These are phyloP conservation scores for Drosophila falleni DNA, from an alignment of 2,888 invertebrate genomes.

Conservation along the genomic window DNA sequence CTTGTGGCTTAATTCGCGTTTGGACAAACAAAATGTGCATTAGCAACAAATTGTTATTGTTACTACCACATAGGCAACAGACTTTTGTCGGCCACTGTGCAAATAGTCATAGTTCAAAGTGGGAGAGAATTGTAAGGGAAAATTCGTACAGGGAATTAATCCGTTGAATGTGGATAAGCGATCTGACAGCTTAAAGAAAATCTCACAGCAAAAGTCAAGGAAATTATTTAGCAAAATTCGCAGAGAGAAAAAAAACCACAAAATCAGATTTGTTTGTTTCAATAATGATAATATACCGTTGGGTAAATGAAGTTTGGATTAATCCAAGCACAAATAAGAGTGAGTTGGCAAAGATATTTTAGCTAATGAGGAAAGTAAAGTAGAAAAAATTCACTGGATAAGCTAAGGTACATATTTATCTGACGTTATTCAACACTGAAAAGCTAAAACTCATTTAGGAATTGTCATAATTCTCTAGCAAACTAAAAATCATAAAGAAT, in stretches of 20 bases:
- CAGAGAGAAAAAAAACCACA: constrained; percentile 8
- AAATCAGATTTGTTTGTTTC: constrained; percentile 44
- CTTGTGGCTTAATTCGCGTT: constrained; percentile 29
- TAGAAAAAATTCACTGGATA: no score
- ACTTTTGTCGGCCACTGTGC: constrained; percentile 49
- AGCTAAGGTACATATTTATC: no score
- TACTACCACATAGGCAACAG: constrained; percentile 29
- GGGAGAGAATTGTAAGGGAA: not conserved
- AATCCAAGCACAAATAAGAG: not conserved
- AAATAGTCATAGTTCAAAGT: constrained; percentile 25
- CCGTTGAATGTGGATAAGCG: constrained; percentile 38
- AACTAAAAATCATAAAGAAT: no score
- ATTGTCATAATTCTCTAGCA: no score
- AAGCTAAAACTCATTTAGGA: no score
- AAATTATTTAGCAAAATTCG: not conserved
- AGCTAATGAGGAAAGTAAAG: no score
- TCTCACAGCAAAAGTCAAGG: not conserved
- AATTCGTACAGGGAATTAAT: constrained; percentile 23
- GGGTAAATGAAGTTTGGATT: not conserved
- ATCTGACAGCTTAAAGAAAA: constrained; percentile 41
- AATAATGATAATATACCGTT: not conserved
- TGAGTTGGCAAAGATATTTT: not conserved
- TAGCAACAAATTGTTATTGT: constrained; percentile 78
- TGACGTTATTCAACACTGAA: no score
- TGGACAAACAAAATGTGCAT: constrained; percentile 67